Base-by-base conservation (phyloP, 2,888 invertebrate species). In the Lampropteryx suffumata region DNA sequence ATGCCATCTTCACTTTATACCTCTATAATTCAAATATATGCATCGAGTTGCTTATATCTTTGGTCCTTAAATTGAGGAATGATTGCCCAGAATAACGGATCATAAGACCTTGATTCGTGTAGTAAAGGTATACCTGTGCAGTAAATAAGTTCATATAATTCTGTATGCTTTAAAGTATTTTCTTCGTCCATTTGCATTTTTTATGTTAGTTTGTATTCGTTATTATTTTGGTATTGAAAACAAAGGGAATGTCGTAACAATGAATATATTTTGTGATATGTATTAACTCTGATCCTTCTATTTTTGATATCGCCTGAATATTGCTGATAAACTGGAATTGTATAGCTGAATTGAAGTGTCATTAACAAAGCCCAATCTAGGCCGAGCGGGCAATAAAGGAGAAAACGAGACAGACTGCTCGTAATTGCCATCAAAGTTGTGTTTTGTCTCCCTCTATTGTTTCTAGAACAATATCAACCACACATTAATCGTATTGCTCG, bases 241-340 rank as follows among this genome's bases (percentile, higher is more conserved):
- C 83, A 81, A 78, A 81, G 67, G 73, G 65, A 24, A 69, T 73
- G 60, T 78, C 70, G 76, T 78, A 80, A 82, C 84, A 84, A 85
- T 87, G 83, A 86, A 89, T 89, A 87, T 89, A 90, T 90, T 90
- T 90, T 90, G 87, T 89, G 88, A 89, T 89, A 87, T 87, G 82
- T 85, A 84, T 84, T 76, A 40, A 85, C 81, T 85, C 76, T 88
- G 84, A 86, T 78, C 86, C 85, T 87, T 87, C 86, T 90, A 90
- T 90, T 90, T 90, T 90, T 90, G 90, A 90, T 90, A 90, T 82
- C 82, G 86, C 85, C 85, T 84, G 60, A 79, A 76, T 84, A 83
- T 85, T 82, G 80, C 83, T 80, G 75, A 79, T 7, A 32, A 73
- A 77, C 65, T 73, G 86, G 83, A 87, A 84, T 84, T 84, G 84